Evolutionary conservation across 2,888 invertebrate genomes (phyloP), one percentile per base, ranked within the genome.

Genomic region (Calliopum simillimum): DNA sequence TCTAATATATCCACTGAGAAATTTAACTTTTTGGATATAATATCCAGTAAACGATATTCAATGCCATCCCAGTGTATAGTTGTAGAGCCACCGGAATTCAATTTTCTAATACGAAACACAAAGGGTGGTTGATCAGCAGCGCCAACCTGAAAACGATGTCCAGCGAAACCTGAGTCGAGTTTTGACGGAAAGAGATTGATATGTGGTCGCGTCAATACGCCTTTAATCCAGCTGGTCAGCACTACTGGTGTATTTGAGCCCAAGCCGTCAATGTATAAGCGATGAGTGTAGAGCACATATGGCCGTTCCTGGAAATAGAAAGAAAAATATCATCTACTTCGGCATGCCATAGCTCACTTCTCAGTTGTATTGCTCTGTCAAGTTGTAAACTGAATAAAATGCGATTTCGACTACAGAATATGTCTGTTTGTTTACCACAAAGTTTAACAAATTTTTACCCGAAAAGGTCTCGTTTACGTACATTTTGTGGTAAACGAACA

Each of bases 111-210:
- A 23, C 89, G 90, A 76, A 93, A 90, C 6, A 92, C 89, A 81
- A 88, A 94, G 0, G 94, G 94, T 8, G 94, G 93, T 79, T 92
- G 92, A 84, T 92, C 88, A 11, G 91, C 90, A 13, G 92, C 89
- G 2, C 92, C 88, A 11, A 94, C 88, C 53, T 90, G 86, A 82
- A 94, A 92, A 65, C 93, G 89, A 84, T 93, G 93, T 0, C 94
- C 93, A 25, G 92, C 89, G 76, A 94, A 93, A 0, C 94, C 93
- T 33, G 86, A 77, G 0, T 83, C 82, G 83, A 93, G 89, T 86
- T 94, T 94, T 12, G 81, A 79, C 3, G 93, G 93, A 84, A 93
- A 94, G 46, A 94, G 85, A 80, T 91, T 87, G 0, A 91, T 86
- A 25, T 89, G 84, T 0, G 88, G 87, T 72, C 91, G 88, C 2